These are phyloP conservation scores for Syrista parreyssii DNA, from an alignment of 2,888 invertebrate species.

Conservation along the genomic window DNA sequence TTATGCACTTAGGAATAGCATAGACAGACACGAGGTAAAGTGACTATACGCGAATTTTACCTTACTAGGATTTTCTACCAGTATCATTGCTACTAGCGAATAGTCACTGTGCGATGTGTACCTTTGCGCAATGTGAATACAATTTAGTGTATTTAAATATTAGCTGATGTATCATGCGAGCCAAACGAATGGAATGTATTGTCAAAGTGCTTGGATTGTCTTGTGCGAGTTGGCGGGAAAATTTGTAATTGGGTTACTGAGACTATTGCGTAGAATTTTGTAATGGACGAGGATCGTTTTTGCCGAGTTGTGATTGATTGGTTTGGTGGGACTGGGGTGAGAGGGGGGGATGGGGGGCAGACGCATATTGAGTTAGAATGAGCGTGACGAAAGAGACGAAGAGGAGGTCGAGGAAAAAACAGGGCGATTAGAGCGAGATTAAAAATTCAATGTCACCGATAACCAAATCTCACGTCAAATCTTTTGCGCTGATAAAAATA, in stretches of 20 bases:
- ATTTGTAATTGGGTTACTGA: neutral
- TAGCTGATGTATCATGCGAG: neutral
- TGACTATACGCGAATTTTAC: too few relatives aligned
- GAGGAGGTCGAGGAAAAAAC: too few relatives aligned
- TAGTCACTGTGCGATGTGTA: neutral
- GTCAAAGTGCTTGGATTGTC: neutral
- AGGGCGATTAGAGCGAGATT: neutral
- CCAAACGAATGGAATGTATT: neutral
- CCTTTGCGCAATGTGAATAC: neutral
- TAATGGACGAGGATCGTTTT: neutral
- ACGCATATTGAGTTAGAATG: too few relatives aligned
- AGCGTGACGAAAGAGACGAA: too few relatives aligned
- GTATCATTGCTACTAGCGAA: neutral
- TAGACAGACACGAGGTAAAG: neutral
- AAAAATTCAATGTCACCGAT: constrained; percentile 53
- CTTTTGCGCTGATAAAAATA: neutral
- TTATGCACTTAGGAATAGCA: neutral
- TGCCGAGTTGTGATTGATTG: too few relatives aligned
- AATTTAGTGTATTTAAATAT: neutral
- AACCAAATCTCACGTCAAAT: constrained; percentile 20
- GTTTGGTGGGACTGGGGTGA: too few relatives aligned
- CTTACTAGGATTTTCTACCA: too few relatives aligned
- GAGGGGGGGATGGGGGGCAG: too few relatives aligned
- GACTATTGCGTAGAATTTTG: neutral
- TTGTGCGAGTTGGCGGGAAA: too few relatives aligned